Evolutionary conservation across 1,140 invertebrate species (phyloP).

Genomic region (Melipona quadrifasciata): DNA sequence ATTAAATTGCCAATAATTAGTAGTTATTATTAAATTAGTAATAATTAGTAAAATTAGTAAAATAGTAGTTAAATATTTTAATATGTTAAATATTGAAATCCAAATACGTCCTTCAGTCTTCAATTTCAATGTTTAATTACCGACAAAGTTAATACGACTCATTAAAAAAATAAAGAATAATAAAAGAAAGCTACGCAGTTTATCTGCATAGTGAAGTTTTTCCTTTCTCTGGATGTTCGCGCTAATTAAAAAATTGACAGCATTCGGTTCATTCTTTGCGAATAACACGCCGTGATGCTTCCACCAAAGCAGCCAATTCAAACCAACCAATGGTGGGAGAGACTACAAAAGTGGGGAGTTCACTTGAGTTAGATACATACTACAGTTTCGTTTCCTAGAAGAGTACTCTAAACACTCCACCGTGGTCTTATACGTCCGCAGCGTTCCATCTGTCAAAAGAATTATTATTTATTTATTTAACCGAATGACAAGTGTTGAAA

Average conservation of each 20-base stretch:
- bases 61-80: too few relatives aligned
- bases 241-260: background rate
- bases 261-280: background rate
- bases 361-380: background rate
- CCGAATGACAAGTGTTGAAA: too few relatives aligned
- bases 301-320: background rate
- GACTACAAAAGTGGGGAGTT: conserved; percentile 14
- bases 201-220: background rate
- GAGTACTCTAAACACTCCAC: background rate
- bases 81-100: too few relatives aligned
- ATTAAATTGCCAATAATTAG: too few relatives aligned
- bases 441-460: background rate
- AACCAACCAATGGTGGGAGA: conserved; percentile 17
- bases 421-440: background rate
- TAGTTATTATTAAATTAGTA: too few relatives aligned
- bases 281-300: background rate
- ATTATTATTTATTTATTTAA: background rate
- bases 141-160: too few relatives aligned
- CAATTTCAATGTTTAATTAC: too few relatives aligned
- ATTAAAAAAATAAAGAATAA: too few relatives aligned
- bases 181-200: too few relatives aligned
- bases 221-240: background rate
- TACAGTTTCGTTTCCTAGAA: conserved; percentile 12
- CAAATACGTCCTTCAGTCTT: too few relatives aligned
- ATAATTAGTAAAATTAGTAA: too few relatives aligned